Evolutionary conservation across 2,113 vertebrate species (phyloP).

Genomic region (Ciconia boyciana): DNA sequence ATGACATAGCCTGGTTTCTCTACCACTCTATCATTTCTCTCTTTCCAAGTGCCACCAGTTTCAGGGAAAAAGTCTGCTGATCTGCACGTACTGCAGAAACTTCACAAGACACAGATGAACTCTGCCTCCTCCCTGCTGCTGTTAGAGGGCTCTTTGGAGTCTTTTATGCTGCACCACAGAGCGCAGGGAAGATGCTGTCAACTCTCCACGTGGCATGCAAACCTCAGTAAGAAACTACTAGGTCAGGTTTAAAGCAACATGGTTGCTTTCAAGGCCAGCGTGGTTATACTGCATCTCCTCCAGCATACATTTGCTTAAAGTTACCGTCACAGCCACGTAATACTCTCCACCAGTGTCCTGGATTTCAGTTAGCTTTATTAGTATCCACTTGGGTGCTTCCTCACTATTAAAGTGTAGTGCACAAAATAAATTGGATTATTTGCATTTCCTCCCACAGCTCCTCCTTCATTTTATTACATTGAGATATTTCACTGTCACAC

Average conservation of each 20-base stretch:
- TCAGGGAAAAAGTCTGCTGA: background rate
- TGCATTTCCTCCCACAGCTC: background rate
- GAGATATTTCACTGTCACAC: background rate
- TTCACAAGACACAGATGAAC: background rate
- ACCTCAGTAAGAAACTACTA: background rate
- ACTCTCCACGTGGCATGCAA: background rate
- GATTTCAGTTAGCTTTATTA: background rate
- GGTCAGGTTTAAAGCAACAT: background rate
- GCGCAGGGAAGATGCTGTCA: background rate
- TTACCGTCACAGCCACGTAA: background rate
- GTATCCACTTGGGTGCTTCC: background rate
- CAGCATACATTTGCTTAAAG: background rate
- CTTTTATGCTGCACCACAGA: background rate
- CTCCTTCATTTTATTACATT: background rate
- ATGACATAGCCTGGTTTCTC: background rate
- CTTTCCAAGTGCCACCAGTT: fast-evolving
- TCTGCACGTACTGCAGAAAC: background rate
- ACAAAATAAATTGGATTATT: background rate
- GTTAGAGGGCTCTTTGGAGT: background rate
- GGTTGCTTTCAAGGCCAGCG: background rate
- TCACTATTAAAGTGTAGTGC: background rate
- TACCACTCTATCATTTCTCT: background rate
- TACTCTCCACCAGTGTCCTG: background rate
- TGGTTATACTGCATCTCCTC: background rate
- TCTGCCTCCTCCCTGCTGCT: background rate